Conservation (phyloP, 2,113 vertebrate species). For the Melospiza georgiana region DNA sequence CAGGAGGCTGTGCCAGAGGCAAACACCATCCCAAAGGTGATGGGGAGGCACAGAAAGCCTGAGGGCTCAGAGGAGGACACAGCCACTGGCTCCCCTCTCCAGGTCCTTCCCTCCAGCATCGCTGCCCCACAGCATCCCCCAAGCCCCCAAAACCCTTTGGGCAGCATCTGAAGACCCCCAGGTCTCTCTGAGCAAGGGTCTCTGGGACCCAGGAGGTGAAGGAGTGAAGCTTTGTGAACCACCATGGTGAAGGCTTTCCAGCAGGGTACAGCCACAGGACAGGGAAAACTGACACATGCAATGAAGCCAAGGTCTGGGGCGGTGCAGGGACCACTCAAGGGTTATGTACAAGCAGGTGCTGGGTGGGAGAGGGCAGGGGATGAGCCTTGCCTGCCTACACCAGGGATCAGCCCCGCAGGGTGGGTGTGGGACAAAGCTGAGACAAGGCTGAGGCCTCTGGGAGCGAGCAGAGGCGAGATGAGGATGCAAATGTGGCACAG, state of each 20-base stretch:
- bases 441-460: background rate
- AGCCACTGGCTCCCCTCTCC: background rate
- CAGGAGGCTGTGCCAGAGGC: background rate
- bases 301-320: background rate
- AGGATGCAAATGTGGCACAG: background rate
- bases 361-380: background rate
- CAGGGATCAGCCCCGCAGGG: background rate
- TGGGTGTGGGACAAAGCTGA: background rate
- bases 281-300: slow-evolving; percentile 8
- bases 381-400: fast-evolving
- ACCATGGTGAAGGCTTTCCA: background rate
- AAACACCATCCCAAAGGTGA: background rate
- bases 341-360: slow-evolving; percentile 49
- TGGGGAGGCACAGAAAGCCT: background rate
- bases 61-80: background rate
- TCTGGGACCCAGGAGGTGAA: background rate
- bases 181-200: background rate
- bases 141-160: fast-evolving
- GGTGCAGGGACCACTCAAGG: background rate
- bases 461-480: background rate
- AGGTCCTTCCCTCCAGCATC: background rate
- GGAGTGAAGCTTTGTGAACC: background rate
- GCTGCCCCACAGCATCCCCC: background rate
- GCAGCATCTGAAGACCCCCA: background rate
- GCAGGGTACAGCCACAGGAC: background rate